phyloP scores from a whole-genome alignment of 2,888 invertebrate genomes.

The Hydrotaea cyrtoneurina region DNA sequence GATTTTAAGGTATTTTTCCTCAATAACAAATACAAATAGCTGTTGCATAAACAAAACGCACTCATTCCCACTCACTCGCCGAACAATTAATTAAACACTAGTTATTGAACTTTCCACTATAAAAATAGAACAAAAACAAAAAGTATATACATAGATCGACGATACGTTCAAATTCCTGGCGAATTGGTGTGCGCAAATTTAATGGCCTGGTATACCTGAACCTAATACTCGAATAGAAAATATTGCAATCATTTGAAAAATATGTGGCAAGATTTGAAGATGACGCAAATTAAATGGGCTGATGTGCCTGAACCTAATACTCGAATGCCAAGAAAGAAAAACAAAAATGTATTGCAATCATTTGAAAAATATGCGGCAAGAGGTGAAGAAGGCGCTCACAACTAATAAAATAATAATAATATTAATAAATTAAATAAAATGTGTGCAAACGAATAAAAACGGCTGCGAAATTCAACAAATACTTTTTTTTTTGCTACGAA shows the following conservation, averaged over 20 bases:
- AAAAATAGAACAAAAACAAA: not conserved
- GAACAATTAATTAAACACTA: constrained; percentile 24
- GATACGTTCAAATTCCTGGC: not conserved
- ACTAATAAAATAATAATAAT: constrained; percentile 12
- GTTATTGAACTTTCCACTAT: constrained; percentile 2
- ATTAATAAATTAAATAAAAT: constrained; percentile 24
- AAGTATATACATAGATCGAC: not conserved
- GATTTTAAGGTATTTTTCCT: not conserved
- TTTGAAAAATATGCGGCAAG: not conserved
- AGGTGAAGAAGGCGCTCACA: not conserved
- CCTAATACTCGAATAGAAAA: not conserved
- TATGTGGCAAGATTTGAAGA: not conserved
- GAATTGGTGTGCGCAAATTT: not conserved
- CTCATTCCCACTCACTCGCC: not conserved
- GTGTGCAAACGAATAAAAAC: not conserved
- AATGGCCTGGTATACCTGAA: not conserved
- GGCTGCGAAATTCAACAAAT: not conserved
- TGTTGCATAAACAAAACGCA: not conserved
- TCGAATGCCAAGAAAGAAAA: not conserved
- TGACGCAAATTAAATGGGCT: not conserved
- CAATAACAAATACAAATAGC: constrained; percentile 1
- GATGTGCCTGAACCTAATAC: not conserved
- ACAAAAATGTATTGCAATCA: not conserved
- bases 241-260: constrained; percentile 5
- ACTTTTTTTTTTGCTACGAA: not conserved